Evolutionary conservation across 2,797 vertebrate genomes (phyloP), one percentile per base, ranked within the genome.

Genomic region (Hafferia zeledoni): DNA sequence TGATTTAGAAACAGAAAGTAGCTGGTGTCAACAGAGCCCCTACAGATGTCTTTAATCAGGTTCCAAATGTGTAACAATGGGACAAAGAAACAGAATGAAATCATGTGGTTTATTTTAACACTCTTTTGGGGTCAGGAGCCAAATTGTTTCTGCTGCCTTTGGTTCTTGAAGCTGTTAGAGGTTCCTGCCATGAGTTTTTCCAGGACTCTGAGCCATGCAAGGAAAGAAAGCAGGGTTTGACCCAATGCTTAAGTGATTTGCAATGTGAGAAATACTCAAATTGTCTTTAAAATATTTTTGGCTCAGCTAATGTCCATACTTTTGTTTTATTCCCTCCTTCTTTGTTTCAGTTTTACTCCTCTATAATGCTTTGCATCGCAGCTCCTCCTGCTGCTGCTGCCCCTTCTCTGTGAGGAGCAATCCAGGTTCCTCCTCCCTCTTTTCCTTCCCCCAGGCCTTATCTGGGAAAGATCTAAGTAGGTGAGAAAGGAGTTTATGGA

Each of bases 11-110:
- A 82, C 84, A 92, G 70, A 84, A 92, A 94, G 92, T 76, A 72
- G 86, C 44, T 57, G 8, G 56, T 76, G 74, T 90, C 63, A 61
- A 60, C 83, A 69, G 90, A 81, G 60, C 41, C 9, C 9, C 13
- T 57, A 7, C 91, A 92, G 89, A 63, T 94, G 90, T 74, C 91
- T 95, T 93, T 75, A 86, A 78, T 96, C 90, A 83, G 77, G 46
- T 86, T 65, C 91, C 88, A 90, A 88, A 94, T 43, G 61, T 86
- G 90, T 82, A 69, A 72, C 90, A 95, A 71, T 71, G 83, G 82
- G 47, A 81, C 87, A 72, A 52, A 93, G 91, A 43, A 93, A 47
- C 60, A 22, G 28, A 79, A 43, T 31, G 41, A 89, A 79, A 67
- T 80, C 79, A 63, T 76, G 50, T 92, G 87, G 18, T 85, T 93